Evolutionary conservation across 2,113 vertebrate species (phyloP).

Genomic region (Pleuronectes platessa): DNA sequence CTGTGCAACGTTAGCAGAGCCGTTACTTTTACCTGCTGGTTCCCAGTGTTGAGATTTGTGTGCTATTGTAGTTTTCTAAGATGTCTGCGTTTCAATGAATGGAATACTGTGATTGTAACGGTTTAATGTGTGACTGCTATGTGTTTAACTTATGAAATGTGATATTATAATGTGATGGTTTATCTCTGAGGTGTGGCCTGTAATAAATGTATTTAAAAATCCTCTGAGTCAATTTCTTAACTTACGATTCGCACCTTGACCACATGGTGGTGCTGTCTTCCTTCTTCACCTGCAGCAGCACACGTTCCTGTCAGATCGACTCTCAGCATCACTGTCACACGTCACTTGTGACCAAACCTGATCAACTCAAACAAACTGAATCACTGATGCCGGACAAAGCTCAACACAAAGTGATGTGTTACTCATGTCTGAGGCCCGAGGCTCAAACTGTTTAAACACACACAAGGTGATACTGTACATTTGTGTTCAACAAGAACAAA

Average conservation of each 20-base stretch:
- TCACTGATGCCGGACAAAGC: background rate
- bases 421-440: background rate
- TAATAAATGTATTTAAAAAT: slow-evolving; percentile 11
- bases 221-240: background rate
- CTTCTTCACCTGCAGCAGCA: background rate
- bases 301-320: background rate
- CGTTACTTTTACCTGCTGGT: slow-evolving; percentile 4
- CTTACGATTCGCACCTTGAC: background rate
- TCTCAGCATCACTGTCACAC: background rate
- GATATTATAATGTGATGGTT: slow-evolving; percentile 1
- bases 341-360: background rate
- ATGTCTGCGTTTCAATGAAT: no score
- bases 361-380: background rate
- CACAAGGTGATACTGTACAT: background rate
- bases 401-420: background rate
- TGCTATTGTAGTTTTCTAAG: no score
- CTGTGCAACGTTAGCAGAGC: background rate
- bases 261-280: slow-evolving; percentile 55
- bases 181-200: background rate
- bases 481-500: slow-evolving; percentile 18
- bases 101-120: slow-evolving; percentile 2
- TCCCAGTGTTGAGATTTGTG: background rate
- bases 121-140: background rate
- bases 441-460: background rate
- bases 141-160: slow-evolving; percentile 57